Evolutionary conservation across 2,888 invertebrate species (phyloP), one percentile per base, ranked within the genome.

Genomic region (Callyntrura guangdongensis): DNA sequence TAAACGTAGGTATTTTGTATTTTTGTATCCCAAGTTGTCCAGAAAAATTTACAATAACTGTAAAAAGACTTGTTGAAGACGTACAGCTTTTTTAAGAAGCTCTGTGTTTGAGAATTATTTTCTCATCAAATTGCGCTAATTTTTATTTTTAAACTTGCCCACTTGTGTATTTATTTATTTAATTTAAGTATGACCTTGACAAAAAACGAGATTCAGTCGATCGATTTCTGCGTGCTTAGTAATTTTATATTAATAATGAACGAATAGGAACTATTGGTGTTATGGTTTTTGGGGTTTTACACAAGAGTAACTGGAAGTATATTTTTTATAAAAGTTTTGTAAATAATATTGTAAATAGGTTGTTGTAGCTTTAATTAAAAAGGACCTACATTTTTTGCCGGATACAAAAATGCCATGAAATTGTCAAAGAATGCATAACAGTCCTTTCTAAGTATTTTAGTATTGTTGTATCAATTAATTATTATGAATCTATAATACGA

Each of bases 281-380:
- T 45, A 72, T 4, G 69, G 69, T 72, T 45, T 67, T 72, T 20
- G 69, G 69, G 69, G 36, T 72, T 36, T 9, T 5, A 47, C 9
- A 69, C 8, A 53, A 53, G 4, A 36, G 14, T 36, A 36, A 8
- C 22, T 64, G 9, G 4, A 27, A 14, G 4, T 61, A 22, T 67
- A 67, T 67, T 67, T 27, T 27, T 67, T 67, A 14, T 6, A 67
- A 67, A 5, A 22, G 1, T 6, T 36, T 36, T 72, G 45, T 45
- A 36, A 14, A 72, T 72, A 72, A 72, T 45, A 72, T 72, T 72
- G 69, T 72, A 72, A 14, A 72, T 72, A 72, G 12, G n/a, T 22
- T 9, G 5, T 61, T 20, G 3, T 5, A 9, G 20, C 22, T 53
- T 53, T 9, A 53, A 53, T 36, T n/a, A n/a, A n/a, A n/a, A n/a